Conservation (phyloP, 2,113 vertebrate species). For the Tachycineta bicolor region DNA sequence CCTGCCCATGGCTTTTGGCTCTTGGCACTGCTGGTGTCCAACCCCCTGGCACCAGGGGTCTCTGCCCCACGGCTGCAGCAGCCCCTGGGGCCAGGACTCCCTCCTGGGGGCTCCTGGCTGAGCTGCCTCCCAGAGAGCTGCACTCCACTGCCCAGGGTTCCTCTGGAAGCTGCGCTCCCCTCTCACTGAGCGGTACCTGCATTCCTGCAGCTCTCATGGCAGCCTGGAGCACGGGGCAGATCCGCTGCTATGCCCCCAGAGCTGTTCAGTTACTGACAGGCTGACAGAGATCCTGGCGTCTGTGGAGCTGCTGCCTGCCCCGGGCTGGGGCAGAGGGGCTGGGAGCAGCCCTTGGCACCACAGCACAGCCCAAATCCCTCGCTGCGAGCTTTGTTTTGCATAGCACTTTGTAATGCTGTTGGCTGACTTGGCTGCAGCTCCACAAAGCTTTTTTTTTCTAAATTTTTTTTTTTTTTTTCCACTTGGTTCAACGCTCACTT, state of each 20-base stretch:
- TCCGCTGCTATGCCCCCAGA: fast-evolving
- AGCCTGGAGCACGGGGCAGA: neutral
- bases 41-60: fast-evolving
- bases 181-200: fast-evolving
- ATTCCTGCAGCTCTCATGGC: neutral
- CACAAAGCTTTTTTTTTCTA: neutral
- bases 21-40: neutral
- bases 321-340: neutral
- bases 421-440: constrained; percentile 63
- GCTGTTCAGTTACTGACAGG: neutral
- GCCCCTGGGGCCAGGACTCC: neutral
- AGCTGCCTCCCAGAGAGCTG: neutral
- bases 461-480: neutral
- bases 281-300: neutral
- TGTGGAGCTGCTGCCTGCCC: neutral
- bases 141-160: fast-evolving
- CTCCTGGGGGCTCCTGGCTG: neutral
- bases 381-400: constrained; percentile 50
- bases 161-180: neutral
- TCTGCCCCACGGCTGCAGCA: neutral
- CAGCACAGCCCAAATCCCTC: neutral
- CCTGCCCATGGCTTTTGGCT: fast-evolving
- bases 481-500: constrained; percentile 18
- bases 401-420: constrained; percentile 55
- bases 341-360: constrained; percentile 17